Base-by-base conservation (phyloP, 2,113 vertebrate genomes). In the Pachypanchax playfairii region DNA sequence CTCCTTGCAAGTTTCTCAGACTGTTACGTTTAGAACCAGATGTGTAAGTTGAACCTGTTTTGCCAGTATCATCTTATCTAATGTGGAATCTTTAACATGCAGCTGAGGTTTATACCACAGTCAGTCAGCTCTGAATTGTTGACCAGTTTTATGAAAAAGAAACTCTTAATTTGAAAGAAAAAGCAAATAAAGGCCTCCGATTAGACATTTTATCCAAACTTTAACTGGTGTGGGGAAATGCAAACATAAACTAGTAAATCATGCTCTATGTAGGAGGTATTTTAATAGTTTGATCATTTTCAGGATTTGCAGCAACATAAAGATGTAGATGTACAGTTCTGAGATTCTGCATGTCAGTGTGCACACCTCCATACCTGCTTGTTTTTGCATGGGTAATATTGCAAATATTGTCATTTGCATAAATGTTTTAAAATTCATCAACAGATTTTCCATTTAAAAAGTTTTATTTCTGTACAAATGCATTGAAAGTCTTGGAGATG, bases 41-140 rank as follows among this genome's bases (percentile, higher is more conserved):
- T 55, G 63, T 71, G 38, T 53, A 22, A 51, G 61, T 53, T 28
- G 18, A 55, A 35, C 26, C 36, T 21, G 15, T 18, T 43, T 33
- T 28, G n/a, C n/a, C 50, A 22, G 3, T 26, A 36, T 14, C 8
- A 51, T 66, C 26, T 39, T 65, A 29, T 67, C 18, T 52, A 59
- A 70, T 50, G 29, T 0, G 12, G 5, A 2, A 43, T 55, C 22
- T 28, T 17, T 20, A 20, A 75, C 57, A 4, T 21, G 8, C 53
- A 18, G 58, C 48, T 77, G 57, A 55, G 25, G 17, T 35, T 31
- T 17, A 50, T 11, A 49, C 39, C 36, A 11, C 24, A 36, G 10
- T 26, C 17, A 15, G 35, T 29, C 15, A 54, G 29, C 4, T 7
- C 12, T 2, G 10, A 3, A 10, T 33, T 33, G 8, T 43, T 20